phyloP scores from a whole-genome alignment of 2,113 vertebrate genomes.

The Podilymbus podiceps region DNA sequence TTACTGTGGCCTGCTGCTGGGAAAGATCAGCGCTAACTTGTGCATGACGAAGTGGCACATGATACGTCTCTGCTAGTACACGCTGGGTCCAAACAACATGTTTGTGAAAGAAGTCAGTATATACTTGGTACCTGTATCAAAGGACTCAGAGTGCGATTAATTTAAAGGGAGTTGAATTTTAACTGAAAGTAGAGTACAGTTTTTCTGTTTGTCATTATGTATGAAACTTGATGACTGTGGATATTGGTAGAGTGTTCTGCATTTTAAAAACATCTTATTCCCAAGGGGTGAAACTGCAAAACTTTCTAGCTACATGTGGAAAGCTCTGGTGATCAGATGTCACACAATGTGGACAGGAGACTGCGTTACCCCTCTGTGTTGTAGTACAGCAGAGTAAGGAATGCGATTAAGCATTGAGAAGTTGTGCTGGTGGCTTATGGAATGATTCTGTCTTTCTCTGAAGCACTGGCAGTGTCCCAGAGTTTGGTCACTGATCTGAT shows the following conservation, averaged over 20 bases:
- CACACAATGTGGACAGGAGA: background rate
- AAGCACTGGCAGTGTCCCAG: background rate
- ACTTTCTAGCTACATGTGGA: background rate
- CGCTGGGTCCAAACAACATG: background rate
- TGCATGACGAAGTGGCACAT: background rate
- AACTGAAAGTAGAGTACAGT: background rate
- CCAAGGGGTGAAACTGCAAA: background rate
- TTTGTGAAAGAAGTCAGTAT: background rate
- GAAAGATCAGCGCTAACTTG: background rate
- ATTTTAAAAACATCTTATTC: background rate
- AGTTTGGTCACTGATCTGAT: background rate
- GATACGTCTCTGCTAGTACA: background rate
- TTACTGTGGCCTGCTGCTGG: background rate
- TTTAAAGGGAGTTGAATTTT: background rate
- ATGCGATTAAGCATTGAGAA: accelerated
- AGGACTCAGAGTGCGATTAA: accelerated
- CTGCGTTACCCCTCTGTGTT: accelerated
- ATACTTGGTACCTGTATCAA: accelerated
- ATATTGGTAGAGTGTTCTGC: background rate
- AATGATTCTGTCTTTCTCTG: background rate
- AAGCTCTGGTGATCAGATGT: background rate
- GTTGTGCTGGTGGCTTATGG: background rate
- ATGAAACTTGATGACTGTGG: background rate
- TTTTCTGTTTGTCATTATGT: background rate
- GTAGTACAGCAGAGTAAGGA: background rate